Percentiles rank a stretch among this genome's conserved stretches.
Evolutionary conservation across 2,113 vertebrate species (phyloP).

Genomic region (Sinocyclocheilus grahami): DNA sequence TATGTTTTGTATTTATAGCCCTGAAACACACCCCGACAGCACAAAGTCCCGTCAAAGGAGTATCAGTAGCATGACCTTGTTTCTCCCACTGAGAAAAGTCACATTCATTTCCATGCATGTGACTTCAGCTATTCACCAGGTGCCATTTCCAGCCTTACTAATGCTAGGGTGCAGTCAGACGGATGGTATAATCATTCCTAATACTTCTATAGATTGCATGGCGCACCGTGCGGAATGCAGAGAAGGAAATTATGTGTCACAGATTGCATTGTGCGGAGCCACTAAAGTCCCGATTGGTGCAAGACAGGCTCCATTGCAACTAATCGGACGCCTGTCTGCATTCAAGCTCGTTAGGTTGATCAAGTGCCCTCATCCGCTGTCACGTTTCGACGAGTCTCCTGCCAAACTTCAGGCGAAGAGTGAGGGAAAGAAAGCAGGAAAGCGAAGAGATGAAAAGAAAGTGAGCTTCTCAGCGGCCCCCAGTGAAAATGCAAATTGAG

Average conservation of each 20-base stretch:
- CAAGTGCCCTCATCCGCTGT: slow-evolving; percentile 65
- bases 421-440: slow-evolving; percentile 19
- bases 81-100: slow-evolving; percentile 3
- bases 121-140: slow-evolving; percentile 16
- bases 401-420: slow-evolving; percentile 61
- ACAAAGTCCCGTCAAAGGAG: background rate
- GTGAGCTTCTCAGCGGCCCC: slow-evolving; percentile 67
- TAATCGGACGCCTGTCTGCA: slow-evolving; percentile 55
- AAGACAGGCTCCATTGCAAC: slow-evolving; percentile 17
- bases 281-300: background rate
- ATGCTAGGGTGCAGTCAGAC: background rate
- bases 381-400: slow-evolving; percentile 43
- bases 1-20: background rate
- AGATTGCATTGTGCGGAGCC: slow-evolving; percentile 27
- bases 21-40: background rate
- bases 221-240: background rate
- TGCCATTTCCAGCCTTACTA: slow-evolving; percentile 37
- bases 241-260: slow-evolving; percentile 24
- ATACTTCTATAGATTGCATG: slow-evolving; percentile 35
- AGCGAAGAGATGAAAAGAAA: slow-evolving; percentile 67
- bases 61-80: background rate
- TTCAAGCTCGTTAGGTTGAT: slow-evolving; percentile 70
- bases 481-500: slow-evolving; percentile 74
- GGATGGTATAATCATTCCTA: slow-evolving; percentile 38
- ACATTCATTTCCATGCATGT: slow-evolving; percentile 11